Evolutionary conservation across 2,797 vertebrate genomes (phyloP), one percentile per base, ranked within the genome.

Genomic region (Gymnodraco acuticeps): DNA sequence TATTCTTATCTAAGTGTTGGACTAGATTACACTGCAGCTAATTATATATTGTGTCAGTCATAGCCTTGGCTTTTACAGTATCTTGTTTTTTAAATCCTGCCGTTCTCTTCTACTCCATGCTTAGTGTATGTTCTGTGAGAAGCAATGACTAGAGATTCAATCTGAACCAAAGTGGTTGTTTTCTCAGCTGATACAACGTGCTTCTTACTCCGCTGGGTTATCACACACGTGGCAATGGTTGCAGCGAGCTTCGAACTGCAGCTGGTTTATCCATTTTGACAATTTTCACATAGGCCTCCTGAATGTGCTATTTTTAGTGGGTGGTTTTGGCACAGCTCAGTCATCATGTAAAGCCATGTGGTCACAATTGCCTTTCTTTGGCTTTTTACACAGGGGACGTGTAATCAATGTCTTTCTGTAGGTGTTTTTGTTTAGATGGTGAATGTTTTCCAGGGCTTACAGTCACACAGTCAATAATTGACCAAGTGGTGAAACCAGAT

Each of bases 291-390:
- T 14, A 27, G 27, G 27, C 27, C 27, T 38, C 7, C 1, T n/a
- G 50, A 3, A 10, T 20, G 10, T 60, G 12, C 20, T 55, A 41
- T 51, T 75, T 76, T 64, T 38, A 43, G 33, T 12, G 5, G 20
- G 9, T 33, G 58, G 9, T 61, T 56, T 65, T 45, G 2, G 12
- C 53, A 51, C 31, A 13, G 20, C 27, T 72, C 33, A 68, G 19
- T 47, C 41, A 51, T 75, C 43, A 65, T 68, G 53, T 76, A 41
- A 42, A 77, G 54, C n/a, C 46, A 43, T 27, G 65, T 62, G 15
- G 20, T 19, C 2, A 12, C 27, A 61, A 59, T 63, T 71, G 56
- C 50, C 0, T 65, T 56, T 31, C 13, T 41, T 47, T 31, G 58
- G 15, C 53, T 76, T 51, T 75, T 71, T 64, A 60, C 47, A 47